Evolutionary conservation across 2,888 invertebrate species (phyloP).

Genomic region (Leucophenga maculata): DNA sequence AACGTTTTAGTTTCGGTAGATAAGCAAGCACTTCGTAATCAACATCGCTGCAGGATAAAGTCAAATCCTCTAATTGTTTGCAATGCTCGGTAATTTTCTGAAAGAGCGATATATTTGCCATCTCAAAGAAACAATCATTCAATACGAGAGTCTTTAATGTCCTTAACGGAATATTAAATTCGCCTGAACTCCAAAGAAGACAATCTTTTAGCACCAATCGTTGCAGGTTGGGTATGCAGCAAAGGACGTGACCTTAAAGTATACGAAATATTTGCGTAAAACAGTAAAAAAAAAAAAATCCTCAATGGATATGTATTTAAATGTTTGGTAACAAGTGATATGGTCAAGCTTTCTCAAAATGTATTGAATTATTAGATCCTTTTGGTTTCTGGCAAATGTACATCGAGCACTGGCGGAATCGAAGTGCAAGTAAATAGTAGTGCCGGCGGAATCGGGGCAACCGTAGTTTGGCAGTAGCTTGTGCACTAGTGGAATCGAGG

Average conservation of each 20-base stretch:
- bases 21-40: conserved; percentile 53
- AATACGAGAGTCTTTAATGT: conserved; percentile 38
- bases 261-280: too few species aligned
- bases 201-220: conserved; percentile 49
- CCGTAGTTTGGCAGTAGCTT: too few species aligned
- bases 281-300: too few species aligned
- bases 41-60: conserved; percentile 53
- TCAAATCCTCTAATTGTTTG: conserved; percentile 45
- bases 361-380: too few species aligned
- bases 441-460: too few species aligned
- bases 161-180: conserved; percentile 51
- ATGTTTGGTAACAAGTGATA: too few species aligned
- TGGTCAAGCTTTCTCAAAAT: too few species aligned
- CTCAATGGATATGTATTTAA: too few species aligned
- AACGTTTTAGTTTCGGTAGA: conserved; percentile 46
- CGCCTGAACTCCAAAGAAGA: conserved; percentile 52
- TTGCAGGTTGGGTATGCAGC: conserved; percentile 46
- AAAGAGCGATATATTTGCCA: conserved; percentile 51
- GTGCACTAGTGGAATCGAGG: too few species aligned
- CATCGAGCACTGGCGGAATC: too few species aligned
- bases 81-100: conserved; percentile 54
- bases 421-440: too few species aligned
- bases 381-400: too few species aligned
- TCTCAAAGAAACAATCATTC: conserved; percentile 57
- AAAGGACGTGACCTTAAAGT: conserved; percentile 47